A percentile compares a stretch with the other conserved stretches of the same genome.
These are phyloP conservation scores for Distichodus sexfasciatus DNA, from an alignment of 2,797 vertebrate species.

Conservation along the genomic window DNA sequence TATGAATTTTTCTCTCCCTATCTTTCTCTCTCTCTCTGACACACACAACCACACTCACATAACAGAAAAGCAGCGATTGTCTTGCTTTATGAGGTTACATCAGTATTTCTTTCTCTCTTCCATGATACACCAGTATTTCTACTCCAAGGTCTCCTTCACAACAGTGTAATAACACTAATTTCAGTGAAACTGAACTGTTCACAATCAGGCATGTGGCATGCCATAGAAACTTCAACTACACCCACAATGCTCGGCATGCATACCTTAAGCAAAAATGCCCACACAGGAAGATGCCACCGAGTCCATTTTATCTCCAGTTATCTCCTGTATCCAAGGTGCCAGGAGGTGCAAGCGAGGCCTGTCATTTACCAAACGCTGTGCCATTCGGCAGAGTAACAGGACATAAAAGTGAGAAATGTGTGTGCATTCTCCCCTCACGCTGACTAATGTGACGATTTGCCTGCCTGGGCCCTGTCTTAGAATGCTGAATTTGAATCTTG, in stretches of 20 bases:
- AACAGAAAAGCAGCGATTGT: slow-evolving; percentile 32
- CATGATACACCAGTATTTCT: too few species aligned
- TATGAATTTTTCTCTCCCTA: neutral
- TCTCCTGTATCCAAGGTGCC: neutral
- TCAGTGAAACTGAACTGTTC: neutral
- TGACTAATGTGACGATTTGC: neutral
- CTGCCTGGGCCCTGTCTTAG: neutral
- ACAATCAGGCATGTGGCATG: neutral
- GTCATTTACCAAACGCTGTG: slow-evolving; percentile 9
- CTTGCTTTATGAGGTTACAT: too few species aligned
- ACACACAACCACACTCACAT: too few species aligned
- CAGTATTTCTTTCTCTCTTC: too few species aligned
- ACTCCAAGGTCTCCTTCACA: too few species aligned
- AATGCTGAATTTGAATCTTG: slow-evolving; percentile 1
- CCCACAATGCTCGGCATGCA: neutral
- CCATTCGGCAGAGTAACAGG: neutral
- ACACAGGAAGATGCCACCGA: slow-evolving; percentile 1
- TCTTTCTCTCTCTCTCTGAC: neutral
- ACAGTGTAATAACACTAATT: too few species aligned
- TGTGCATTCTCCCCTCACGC: neutral
- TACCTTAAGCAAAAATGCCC: neutral
- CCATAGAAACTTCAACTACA: neutral
- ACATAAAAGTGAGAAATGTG: slow-evolving; percentile 10
- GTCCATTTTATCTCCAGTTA: slow-evolving; percentile 1
- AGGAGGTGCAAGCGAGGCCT: neutral